phyloP scores from a whole-genome alignment of 1,140 invertebrate species.

The Sinonovacula constricta region DNA sequence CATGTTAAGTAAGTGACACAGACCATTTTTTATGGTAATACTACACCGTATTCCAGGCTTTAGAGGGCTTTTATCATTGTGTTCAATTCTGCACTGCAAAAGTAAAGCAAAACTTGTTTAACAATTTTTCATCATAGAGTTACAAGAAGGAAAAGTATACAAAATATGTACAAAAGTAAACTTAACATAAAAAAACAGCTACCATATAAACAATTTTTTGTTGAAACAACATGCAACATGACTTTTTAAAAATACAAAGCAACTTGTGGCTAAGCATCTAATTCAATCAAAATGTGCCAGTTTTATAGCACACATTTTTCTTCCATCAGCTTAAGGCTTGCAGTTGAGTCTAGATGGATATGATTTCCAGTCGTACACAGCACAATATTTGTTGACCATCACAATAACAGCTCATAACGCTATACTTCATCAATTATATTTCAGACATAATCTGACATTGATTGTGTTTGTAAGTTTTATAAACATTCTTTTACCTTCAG shows the following conservation, averaged over 20 bases:
- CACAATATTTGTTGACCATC: too few relatives aligned
- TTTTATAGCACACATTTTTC: too few relatives aligned
- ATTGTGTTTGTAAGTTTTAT: too few relatives aligned
- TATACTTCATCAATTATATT: too few relatives aligned
- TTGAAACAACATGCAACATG: not conserved
- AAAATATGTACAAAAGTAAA: not conserved
- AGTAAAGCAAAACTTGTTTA: conserved; percentile 38
- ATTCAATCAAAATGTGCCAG: too few relatives aligned
- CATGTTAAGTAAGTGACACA: conserved; percentile 32
- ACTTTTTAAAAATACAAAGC: not conserved
- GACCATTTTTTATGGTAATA: conserved; percentile 49
- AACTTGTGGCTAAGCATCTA: not conserved
- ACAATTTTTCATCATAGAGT: not conserved
- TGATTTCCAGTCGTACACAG: too few relatives aligned
- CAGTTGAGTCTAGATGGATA: too few relatives aligned
- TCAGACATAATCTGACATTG: too few relatives aligned
- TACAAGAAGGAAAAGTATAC: not conserved
- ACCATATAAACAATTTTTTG: not conserved
- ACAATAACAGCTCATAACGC: too few relatives aligned
- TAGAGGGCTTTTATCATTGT: conserved; percentile 7
- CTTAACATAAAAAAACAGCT: not conserved
- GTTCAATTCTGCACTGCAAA: conserved; percentile 4
- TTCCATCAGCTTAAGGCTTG: too few relatives aligned
- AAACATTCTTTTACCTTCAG: too few relatives aligned
- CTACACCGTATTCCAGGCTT: conserved; percentile 38